phyloP scores from a whole-genome alignment of 1,140 invertebrate genomes.

The Eriosoma lanigerum region DNA sequence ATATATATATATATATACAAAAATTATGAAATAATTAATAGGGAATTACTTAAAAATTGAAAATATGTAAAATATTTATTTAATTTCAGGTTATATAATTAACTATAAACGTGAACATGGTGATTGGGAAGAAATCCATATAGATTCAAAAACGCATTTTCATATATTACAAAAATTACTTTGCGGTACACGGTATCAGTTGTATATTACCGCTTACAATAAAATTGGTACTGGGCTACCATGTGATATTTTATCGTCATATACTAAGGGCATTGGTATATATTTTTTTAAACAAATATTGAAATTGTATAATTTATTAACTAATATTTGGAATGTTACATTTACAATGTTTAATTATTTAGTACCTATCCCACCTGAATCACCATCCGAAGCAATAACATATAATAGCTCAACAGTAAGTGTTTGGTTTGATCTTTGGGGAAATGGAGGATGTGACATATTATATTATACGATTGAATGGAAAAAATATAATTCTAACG shows the following conservation, averaged over 20 bases:
- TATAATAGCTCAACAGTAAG: constrained; percentile 88
- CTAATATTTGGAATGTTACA: no score
- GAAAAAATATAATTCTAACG: constrained; percentile 65
- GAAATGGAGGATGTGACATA: constrained; percentile 85
- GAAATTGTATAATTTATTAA: no score
- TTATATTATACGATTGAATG: constrained; percentile 85
- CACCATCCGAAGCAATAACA: constrained; percentile 79
- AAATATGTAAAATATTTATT: constrained; percentile 20
- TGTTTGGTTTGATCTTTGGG: constrained; percentile 84
- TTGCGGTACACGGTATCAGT: constrained; percentile 83
- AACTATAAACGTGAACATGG: constrained; percentile 86
- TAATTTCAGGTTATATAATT: constrained; percentile 71
- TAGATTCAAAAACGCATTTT: constrained; percentile 74
- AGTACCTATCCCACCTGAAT: constrained; percentile 73
- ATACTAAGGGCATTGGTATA: constrained; percentile 73
- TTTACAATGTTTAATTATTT: constrained; percentile 23
- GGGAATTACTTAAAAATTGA: constrained; percentile 5
- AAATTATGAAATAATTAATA: neutral
- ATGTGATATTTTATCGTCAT: constrained; percentile 80
- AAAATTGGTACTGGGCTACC: constrained; percentile 83
- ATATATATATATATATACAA: no score
- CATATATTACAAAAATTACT: constrained; percentile 77
- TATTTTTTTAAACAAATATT: neutral
- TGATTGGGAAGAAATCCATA: constrained; percentile 83
- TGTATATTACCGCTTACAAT: constrained; percentile 86